A percentile compares a stretch with the other conserved stretches of the same genome.
These are phyloP conservation scores for Trogon melanurus DNA, from an alignment of 2,113 vertebrate genomes.

Conservation along the genomic window DNA sequence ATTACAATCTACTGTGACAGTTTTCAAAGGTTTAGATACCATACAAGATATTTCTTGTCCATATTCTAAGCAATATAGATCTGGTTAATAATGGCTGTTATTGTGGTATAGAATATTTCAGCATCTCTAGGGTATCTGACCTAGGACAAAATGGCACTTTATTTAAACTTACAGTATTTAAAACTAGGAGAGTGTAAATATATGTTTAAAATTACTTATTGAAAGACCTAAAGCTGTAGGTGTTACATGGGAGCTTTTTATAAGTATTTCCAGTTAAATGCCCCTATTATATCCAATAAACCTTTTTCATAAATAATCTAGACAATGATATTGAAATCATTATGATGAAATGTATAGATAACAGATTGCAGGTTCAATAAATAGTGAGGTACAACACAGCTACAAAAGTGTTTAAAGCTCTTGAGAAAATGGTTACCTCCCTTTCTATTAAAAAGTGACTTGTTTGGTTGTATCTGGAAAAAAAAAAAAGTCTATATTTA, in stretches of 20 bases:
- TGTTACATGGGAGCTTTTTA: background rate
- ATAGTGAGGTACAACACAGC: background rate
- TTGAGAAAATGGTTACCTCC: background rate
- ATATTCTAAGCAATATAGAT: background rate
- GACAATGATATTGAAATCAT: background rate
- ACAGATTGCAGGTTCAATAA: background rate
- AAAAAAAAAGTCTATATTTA: background rate
- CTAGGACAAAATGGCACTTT: background rate
- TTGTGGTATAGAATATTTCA: background rate
- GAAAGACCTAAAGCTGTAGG: background rate
- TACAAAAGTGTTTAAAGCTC: background rate
- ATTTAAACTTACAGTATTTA: background rate
- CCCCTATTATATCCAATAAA: background rate
- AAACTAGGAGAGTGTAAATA: background rate
- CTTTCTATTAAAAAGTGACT: background rate
- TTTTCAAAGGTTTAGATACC: background rate
- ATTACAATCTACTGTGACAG: background rate
- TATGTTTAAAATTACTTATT: background rate
- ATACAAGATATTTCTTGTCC: background rate
- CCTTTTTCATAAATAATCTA: background rate
- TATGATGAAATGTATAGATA: background rate
- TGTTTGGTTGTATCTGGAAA: background rate
- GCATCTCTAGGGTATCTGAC: background rate
- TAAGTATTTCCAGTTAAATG: background rate
- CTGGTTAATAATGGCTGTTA: background rate